Base-by-base conservation (phyloP, 2,797 vertebrate genomes). In the Neopelma chrysocephalum region DNA sequence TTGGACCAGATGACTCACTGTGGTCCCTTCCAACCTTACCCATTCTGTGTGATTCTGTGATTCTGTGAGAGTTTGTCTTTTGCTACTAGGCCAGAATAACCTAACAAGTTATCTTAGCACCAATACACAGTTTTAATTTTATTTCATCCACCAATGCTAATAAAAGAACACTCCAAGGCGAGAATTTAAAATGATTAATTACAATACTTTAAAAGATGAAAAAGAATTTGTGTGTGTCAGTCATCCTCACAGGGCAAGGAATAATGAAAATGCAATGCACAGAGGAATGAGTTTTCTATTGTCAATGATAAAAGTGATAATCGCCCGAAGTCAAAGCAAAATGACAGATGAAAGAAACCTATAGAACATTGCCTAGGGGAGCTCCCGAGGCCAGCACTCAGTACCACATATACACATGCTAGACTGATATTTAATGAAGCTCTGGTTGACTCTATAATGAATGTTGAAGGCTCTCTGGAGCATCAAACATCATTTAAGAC, bases 341-440 rank as follows among this genome's bases (percentile, higher is more conserved):
- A 95, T 96, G 97, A 97, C 95, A 96, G 95, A 96, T 95, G 96
- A 97, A 96, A 97, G 93, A 87, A 96, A 88, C 86, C 65, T 95
- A 94, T 94, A 93, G 96, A 94, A 97, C 78, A 80, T 90, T 0
- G 84, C 97, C 96, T 92, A 6, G 58, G 94, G 97, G 91, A 84
- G 68, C 73, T 95, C 96, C 91, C 31, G 68, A 87, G 96, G 97
- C 94, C 61, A 15, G 61, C 10, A 12, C 94, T 90, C 87, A 61
- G 75, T 78, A 91, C 92, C 82, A 95, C 78, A 58, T 79, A 93
- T 87, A 94, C 79, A 96, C 96, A 88, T 95, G 94, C 95, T 94
- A 93, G 92, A 60, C 94, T 95, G 94, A 93, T 95, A 95, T 94
- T 94, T 97, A 97, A 96, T 96, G 96, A 97, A 97, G 79, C 93